Evolutionary conservation across 2,888 invertebrate genomes (phyloP), one percentile per base, ranked within the genome.

Genomic region (Palloptera scutellata): DNA sequence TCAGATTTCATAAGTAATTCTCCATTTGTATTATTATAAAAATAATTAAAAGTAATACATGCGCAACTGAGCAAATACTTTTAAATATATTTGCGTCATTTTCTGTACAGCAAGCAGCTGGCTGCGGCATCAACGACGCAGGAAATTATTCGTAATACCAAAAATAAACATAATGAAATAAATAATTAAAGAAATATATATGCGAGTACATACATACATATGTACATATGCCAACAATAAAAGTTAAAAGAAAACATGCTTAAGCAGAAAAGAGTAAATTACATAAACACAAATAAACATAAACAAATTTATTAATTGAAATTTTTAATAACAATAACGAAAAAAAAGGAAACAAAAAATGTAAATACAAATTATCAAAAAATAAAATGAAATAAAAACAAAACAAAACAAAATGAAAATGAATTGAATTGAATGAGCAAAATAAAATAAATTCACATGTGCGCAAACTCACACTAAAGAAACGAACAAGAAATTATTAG

Each of bases 141-240:
- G 79, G 79, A 78, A 77, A 78, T 79, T 79, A 75, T 79, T 79
- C 79, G 78, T 78, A 78, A 77, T 79, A 77, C 78, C 78, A 78
- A 78, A 79, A 78, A 79, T 78, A 78, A 79, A 79, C 78, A 78
- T 78, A 77, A 79, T 79, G 76, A 78, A 79, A 78, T 79, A 78
- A 78, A 78, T 78, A 78, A 78, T 79, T 79, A 78, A 76, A 76
- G 71, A 74, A 74, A 70, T 42, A 51, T 48, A 58, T n/a, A n/a
- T 15, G 57, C 13, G 13, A 12, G 40, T 13, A 8, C 30, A 13
- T 12, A 19, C 19, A 13, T 54, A 54, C 30, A 20, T 54, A 20
- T 20, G 20, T 6, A 3, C 15, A 13, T 10, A 1, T 40, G 17
- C 20, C 62, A 41, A 17, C 17, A 30, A 30, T 4, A 30, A 30